phyloP scores from a whole-genome alignment of 2,888 invertebrate species.

The Amblyjoppa proteus region DNA sequence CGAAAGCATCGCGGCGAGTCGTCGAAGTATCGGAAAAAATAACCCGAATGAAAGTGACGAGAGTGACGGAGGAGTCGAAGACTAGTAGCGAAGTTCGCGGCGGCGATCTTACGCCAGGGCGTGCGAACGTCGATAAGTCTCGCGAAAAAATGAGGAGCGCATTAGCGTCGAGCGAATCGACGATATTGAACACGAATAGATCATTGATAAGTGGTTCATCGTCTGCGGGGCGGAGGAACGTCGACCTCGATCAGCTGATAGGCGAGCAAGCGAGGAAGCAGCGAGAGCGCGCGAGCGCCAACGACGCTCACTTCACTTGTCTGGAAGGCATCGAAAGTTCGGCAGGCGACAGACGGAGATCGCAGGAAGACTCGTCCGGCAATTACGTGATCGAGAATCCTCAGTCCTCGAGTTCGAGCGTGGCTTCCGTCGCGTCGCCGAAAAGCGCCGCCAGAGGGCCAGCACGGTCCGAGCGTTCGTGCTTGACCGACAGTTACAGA shows the following conservation, averaged over 20 bases:
- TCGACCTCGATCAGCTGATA: slow-evolving; percentile 41
- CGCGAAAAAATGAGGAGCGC: neutral
- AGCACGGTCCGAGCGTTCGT: slow-evolving; percentile 5
- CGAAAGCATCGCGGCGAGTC: slow-evolving; percentile 9
- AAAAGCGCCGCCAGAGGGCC: neutral
- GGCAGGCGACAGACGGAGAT: slow-evolving; percentile 15
- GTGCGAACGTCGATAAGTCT: neutral
- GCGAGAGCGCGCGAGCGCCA: neutral
- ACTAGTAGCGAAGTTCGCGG: neutral
- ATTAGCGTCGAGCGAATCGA: slow-evolving; percentile 30
- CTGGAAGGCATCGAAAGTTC: slow-evolving; percentile 7
- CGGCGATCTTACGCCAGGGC: neutral
- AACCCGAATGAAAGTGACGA: neutral
- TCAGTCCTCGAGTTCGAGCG: slow-evolving; percentile 54
- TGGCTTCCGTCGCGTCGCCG: slow-evolving; percentile 22
- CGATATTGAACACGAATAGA: slow-evolving; percentile 42
- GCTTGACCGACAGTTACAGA: slow-evolving; percentile 25
- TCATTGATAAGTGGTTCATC: slow-evolving; percentile 31
- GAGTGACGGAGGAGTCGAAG: neutral
- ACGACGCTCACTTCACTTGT: slow-evolving; percentile 6
- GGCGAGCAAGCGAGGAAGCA: slow-evolving; percentile 20
- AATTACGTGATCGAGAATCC: slow-evolving; percentile 53
- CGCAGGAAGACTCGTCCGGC: slow-evolving; percentile 17
- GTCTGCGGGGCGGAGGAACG: slow-evolving; percentile 20
- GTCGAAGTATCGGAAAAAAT: slow-evolving; percentile 43